A percentile compares a stretch with the other conserved stretches of the same genome.
Conservation (phyloP, 2,888 invertebrate species). For the Danaus chrysippus region DNA sequence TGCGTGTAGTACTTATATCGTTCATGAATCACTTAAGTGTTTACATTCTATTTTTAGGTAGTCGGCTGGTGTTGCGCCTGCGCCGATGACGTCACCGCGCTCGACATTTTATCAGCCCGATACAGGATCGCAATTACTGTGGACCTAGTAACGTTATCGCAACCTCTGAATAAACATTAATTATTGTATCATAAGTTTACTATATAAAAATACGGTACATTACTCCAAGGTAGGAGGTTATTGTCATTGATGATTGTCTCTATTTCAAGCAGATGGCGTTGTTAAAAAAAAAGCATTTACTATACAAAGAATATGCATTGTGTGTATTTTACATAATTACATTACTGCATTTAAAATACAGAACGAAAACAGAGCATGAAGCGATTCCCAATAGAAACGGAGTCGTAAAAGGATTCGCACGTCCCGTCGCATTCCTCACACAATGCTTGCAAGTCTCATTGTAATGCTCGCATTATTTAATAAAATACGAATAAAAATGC, state of each 20-base stretch:
- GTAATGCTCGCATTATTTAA: constrained; percentile 5
- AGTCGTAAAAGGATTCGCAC: constrained; percentile 23
- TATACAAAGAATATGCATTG: no score
- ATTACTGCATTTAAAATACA: constrained; percentile 11
- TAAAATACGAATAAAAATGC: background rate
- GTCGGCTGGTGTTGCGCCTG: constrained; percentile 51
- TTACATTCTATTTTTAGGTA: constrained; percentile 66
- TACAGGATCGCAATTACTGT: constrained; percentile 53
- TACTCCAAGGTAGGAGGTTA: background rate
- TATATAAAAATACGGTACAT: constrained; percentile 9
- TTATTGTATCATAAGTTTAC: constrained; percentile 23
- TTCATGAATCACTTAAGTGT: constrained; percentile 63
- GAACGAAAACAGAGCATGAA: constrained; percentile 19
- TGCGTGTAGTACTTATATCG: constrained; percentile 9
- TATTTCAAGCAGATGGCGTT: background rate
- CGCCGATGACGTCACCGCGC: constrained; percentile 57
- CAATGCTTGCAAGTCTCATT: constrained; percentile 10
- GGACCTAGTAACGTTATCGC: constrained; percentile 37
- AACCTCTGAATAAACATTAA: constrained; percentile 31
- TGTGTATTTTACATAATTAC: no score
- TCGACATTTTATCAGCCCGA: constrained; percentile 47
- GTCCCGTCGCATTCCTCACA: constrained; percentile 20
- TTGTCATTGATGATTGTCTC: background rate
- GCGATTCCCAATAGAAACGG: constrained; percentile 24
- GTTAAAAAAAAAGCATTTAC: no score